A percentile compares a stretch with the other conserved stretches of the same genome.
Evolutionary conservation across 2,797 vertebrate genomes (phyloP).

Genomic region (Choloepus didactylus): DNA sequence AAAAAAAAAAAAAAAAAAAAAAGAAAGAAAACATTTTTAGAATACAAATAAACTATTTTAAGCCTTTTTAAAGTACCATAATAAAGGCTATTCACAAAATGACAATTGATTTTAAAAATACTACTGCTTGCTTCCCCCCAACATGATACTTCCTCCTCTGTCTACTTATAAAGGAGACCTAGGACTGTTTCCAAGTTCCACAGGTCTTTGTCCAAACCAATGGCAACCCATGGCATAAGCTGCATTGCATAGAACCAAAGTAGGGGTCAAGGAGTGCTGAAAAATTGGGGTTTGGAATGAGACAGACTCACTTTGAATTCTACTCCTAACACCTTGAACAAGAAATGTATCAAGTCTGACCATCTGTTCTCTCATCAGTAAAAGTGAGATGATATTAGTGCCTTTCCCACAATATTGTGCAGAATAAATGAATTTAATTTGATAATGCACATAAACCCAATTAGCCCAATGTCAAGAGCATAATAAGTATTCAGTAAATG

Average conservation of each 20-base stretch:
- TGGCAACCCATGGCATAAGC: background rate
- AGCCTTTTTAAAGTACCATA: slow-evolving; percentile 54
- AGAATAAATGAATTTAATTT: slow-evolving; percentile 11
- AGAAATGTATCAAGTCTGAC: background rate
- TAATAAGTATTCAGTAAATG: background rate
- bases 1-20: background rate
- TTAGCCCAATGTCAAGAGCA: background rate
- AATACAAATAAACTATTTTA: slow-evolving; percentile 77
- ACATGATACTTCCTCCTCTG: background rate
- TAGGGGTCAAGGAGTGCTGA: background rate
- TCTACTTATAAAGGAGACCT: background rate
- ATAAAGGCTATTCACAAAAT: slow-evolving; percentile 66
- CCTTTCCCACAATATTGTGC: background rate
- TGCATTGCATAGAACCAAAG: background rate
- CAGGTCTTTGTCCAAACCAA: background rate
- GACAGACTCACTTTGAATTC: background rate
- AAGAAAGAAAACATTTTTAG: slow-evolving; percentile 46
- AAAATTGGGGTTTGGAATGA: background rate
- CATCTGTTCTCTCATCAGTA: background rate
- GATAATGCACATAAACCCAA: background rate
- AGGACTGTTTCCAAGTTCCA: background rate
- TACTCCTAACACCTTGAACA: background rate
- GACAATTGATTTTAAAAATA: background rate
- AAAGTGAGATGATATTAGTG: background rate
- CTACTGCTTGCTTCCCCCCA: background rate